phyloP scores from a whole-genome alignment of 1,140 invertebrate species.

The Chelonus insularis region DNA sequence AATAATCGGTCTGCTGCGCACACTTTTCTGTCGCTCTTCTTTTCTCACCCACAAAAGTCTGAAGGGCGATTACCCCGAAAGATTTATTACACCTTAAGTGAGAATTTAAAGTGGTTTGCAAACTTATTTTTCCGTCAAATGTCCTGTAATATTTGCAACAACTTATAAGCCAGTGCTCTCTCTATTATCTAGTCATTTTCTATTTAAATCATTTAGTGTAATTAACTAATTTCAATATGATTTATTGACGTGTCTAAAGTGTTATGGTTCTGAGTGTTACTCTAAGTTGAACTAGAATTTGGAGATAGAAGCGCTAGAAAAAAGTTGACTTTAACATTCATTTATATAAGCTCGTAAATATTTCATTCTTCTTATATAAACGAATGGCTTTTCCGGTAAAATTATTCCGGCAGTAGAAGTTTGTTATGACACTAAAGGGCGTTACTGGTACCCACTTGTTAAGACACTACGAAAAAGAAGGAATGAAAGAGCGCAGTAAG shows the following conservation, averaged over 20 bases:
- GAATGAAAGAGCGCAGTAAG: background rate
- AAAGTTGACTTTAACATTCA: background rate
- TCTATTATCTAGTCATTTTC: too few species aligned
- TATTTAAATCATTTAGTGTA: too few species aligned
- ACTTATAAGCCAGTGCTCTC: too few species aligned
- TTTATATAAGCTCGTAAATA: constrained; percentile 2
- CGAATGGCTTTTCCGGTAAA: constrained; percentile 6
- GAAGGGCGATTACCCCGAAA: constrained; percentile 8
- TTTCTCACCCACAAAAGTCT: background rate
- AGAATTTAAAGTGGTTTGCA: constrained; percentile 18
- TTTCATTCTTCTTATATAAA: constrained; percentile 6
- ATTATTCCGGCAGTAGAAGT: constrained; percentile 7
- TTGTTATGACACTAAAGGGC: constrained; percentile 25
- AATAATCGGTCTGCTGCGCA: constrained; percentile 12
- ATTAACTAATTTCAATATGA: too few species aligned
- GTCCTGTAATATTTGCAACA: too few species aligned
- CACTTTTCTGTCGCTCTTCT: background rate
- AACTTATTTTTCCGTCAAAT: constrained; percentile 4
- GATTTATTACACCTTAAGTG: constrained; percentile 12
- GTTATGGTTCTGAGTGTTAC: too few species aligned
- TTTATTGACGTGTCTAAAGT: too few species aligned
- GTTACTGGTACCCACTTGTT: constrained; percentile 21
- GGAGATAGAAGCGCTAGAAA: too few species aligned
- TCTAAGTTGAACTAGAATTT: too few species aligned
- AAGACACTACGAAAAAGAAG: background rate